A percentile compares a stretch with the other conserved stretches of the same genome.
phyloP scores from a whole-genome alignment of 1,140 invertebrate species.

The Drosophila varians region DNA sequence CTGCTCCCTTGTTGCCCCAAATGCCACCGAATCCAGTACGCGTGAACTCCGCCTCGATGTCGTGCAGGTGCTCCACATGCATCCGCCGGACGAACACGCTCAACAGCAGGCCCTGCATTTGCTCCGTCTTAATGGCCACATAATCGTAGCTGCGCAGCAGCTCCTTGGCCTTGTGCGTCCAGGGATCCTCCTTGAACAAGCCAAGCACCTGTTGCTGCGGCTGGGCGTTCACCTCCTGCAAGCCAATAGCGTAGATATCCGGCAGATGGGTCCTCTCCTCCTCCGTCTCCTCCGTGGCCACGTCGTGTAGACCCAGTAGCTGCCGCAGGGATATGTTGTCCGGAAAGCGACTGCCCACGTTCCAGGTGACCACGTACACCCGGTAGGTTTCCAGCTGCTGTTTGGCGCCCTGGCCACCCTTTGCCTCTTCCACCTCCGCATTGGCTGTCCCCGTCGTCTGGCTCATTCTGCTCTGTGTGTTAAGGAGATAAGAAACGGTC shows the following conservation, averaged over 20 bases:
- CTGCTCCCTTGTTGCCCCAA: slow-evolving; percentile 98
- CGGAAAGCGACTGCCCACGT: slow-evolving; percentile 91
- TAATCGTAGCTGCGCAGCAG: slow-evolving; percentile 88
- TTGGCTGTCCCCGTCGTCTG: slow-evolving; percentile 19
- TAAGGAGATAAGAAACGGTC: neutral
- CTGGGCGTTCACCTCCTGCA: slow-evolving; percentile 95
- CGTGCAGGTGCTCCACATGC: slow-evolving; percentile 91
- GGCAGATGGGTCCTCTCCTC: slow-evolving; percentile 84
- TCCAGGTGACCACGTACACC: slow-evolving; percentile 92
- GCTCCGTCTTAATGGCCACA: slow-evolving; percentile 90
- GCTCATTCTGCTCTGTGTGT: slow-evolving; percentile 31
- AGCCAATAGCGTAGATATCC: slow-evolving; percentile 93
- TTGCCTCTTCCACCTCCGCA: slow-evolving; percentile 27
- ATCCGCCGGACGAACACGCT: slow-evolving; percentile 90
- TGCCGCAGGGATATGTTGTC: slow-evolving; percentile 87
- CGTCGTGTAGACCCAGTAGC: slow-evolving; percentile 87
- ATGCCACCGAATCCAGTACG: slow-evolving; percentile 94
- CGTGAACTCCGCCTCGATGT: slow-evolving; percentile 93
- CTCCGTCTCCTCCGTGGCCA: slow-evolving; percentile 75
- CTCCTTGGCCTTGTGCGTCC: slow-evolving; percentile 91
- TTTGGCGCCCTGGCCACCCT: slow-evolving; percentile 12
- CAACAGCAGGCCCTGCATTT: slow-evolving; percentile 91
- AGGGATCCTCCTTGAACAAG: slow-evolving; percentile 92
- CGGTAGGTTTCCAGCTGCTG: slow-evolving; percentile 67
- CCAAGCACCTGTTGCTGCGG: slow-evolving; percentile 93